phyloP scores from a whole-genome alignment of 1,140 invertebrate genomes.

The Halesus radiatus region DNA sequence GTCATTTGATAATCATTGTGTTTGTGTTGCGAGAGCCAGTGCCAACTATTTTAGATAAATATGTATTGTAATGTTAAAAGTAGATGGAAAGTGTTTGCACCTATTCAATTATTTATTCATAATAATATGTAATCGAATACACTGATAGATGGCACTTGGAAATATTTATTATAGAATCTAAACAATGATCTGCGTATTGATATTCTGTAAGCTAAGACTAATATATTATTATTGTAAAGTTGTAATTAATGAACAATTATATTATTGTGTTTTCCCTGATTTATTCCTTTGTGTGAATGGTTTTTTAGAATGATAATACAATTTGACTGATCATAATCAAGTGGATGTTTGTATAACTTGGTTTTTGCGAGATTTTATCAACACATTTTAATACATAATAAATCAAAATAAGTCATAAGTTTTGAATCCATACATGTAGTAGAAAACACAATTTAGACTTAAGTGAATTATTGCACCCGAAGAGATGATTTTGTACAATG shows the following conservation, averaged over 20 bases:
- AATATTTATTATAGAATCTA: slow-evolving; percentile 58
- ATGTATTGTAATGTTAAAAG: slow-evolving; percentile 57
- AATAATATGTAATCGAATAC: slow-evolving; percentile 53
- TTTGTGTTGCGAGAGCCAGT: slow-evolving; percentile 59
- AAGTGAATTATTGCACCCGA: slow-evolving; percentile 58
- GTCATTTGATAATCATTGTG: slow-evolving; percentile 55
- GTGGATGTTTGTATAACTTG: slow-evolving; percentile 69
- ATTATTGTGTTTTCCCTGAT: slow-evolving; percentile 49
- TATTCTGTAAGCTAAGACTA: slow-evolving; percentile 56
- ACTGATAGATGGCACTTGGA: slow-evolving; percentile 58
- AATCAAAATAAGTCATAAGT: slow-evolving; percentile 52
- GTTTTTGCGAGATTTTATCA: slow-evolving; percentile 58
- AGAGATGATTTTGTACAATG: slow-evolving; percentile 58
- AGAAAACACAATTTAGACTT: slow-evolving; percentile 54
- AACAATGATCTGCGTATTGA: slow-evolving; percentile 57
- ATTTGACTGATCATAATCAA: slow-evolving; percentile 71
- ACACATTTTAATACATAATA: slow-evolving; percentile 57
- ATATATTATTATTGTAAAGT: slow-evolving; percentile 56
- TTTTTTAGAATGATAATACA: slow-evolving; percentile 56
- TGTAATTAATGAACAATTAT: slow-evolving; percentile 55
- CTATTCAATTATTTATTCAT: slow-evolving; percentile 58
- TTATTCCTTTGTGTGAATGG: slow-evolving; percentile 47
- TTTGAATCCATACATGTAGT: slow-evolving; percentile 58
- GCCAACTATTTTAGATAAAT: slow-evolving; percentile 57
- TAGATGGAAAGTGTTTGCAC: slow-evolving; percentile 58